A percentile compares a stretch with the other conserved stretches of the same genome.
Conservation (phyloP, 2,113 vertebrate genomes). For the Channa argus region DNA sequence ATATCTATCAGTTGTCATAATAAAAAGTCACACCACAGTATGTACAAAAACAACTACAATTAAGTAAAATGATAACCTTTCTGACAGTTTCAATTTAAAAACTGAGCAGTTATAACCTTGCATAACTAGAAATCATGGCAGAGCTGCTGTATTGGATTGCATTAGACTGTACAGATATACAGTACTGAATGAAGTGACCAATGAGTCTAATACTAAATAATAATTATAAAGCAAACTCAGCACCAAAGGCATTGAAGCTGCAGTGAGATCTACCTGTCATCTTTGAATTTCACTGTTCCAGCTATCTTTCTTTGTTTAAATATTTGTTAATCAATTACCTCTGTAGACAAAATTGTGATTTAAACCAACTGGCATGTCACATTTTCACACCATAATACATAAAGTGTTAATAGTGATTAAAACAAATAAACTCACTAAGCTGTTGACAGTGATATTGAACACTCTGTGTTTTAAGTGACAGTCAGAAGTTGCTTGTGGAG, state of each 20-base stretch:
- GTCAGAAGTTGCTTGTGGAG: slow-evolving; percentile 26
- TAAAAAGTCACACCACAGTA: background rate
- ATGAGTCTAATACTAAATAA: no score
- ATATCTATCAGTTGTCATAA: slow-evolving; percentile 7
- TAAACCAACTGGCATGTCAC: background rate
- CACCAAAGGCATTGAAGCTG: background rate
- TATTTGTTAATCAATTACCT: background rate
- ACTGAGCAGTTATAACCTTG: no score
- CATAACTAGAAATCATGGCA: no score
- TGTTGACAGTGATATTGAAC: slow-evolving; percentile 11
- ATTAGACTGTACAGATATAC: no score
- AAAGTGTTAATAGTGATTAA: slow-evolving; percentile 9
- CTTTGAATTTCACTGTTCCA: background rate
- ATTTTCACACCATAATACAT: background rate
- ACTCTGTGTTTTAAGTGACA: slow-evolving; percentile 19
- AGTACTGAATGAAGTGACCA: no score
- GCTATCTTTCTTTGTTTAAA: background rate
- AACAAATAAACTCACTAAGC: slow-evolving; percentile 4
- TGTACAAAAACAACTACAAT: background rate
- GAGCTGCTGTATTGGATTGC: no score
- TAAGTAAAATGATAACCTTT: no score
- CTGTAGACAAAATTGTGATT: background rate
- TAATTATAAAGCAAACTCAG: background rate
- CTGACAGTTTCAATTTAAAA: no score
- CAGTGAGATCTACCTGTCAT: background rate